Evolutionary conservation across 2,113 vertebrate genomes (phyloP).

Genomic region (Apodemus sylvaticus): DNA sequence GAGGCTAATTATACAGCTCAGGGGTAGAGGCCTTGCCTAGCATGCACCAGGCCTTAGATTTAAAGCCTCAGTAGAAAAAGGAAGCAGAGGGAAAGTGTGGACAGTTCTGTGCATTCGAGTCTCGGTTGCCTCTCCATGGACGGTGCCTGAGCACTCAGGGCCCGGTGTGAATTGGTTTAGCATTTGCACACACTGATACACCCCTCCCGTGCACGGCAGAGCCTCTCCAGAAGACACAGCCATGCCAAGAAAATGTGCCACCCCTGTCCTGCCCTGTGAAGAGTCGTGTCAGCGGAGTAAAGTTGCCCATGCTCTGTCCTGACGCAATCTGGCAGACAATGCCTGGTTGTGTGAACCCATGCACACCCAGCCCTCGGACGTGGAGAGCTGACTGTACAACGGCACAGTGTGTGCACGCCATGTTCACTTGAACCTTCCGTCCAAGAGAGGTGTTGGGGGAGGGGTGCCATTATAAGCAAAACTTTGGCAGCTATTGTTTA

Average conservation of each 20-base stretch:
- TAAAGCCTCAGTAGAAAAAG: not conserved
- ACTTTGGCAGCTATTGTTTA: not conserved
- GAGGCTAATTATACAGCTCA: not conserved
- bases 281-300: not conserved
- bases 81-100: not conserved
- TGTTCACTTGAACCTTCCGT: not conserved
- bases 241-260: rapidly evolving
- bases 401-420: not conserved
- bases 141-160: too few relatives aligned
- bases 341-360: not conserved
- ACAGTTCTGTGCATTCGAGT: not conserved
- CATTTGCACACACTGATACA: not conserved
- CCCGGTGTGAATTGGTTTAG: not conserved
- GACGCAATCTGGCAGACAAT: too few relatives aligned
- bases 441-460: not conserved
- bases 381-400: not conserved
- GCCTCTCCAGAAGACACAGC: not conserved
- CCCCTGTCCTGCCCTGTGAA: too few relatives aligned
- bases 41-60: not conserved
- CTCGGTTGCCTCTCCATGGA: not conserved
- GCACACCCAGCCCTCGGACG: not conserved
- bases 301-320: too few relatives aligned
- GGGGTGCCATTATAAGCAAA: not conserved
- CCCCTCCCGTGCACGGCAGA: not conserved
- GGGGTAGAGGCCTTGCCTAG: not conserved